A percentile compares a stretch with the other conserved stretches of the same genome.
phyloP scores from a whole-genome alignment of 2,113 vertebrate species.

The Argyrosomus japonicus region DNA sequence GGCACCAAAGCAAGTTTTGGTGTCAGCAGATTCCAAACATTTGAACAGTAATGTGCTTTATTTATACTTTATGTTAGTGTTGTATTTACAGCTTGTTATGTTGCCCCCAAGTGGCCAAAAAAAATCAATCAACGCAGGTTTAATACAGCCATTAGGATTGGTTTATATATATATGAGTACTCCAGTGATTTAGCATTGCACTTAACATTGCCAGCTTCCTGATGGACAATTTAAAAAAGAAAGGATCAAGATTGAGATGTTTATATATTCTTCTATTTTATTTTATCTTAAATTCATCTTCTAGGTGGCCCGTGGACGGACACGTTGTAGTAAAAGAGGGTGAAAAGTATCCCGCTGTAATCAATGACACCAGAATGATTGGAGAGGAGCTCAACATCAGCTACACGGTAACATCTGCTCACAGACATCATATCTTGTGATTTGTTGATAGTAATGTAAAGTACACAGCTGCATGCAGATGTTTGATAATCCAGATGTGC shows the following conservation, averaged over 20 bases:
- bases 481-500: not conserved
- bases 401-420: slow-evolving; percentile 88
- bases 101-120: too few relatives aligned
- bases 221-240: not conserved
- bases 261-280: not conserved
- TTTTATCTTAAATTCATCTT: not conserved
- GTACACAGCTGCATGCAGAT: not conserved
- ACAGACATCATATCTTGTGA: not conserved
- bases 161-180: not conserved
- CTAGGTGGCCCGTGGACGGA: slow-evolving; percentile 78
- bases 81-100: too few relatives aligned
- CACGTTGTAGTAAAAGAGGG: slow-evolving; percentile 88
- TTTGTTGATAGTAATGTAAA: not conserved
- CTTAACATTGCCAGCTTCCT: too few relatives aligned
- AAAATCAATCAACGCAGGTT: too few relatives aligned
- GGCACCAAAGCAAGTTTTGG: not conserved
- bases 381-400: slow-evolving; percentile 91
- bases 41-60: not conserved
- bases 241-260: not conserved
- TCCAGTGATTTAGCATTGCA: not conserved
- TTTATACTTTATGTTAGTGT: too few relatives aligned
- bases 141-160: not conserved
- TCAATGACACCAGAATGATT: slow-evolving; percentile 89
- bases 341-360: slow-evolving; percentile 81
- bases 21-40: not conserved